Evolutionary conservation across 2,797 vertebrate species (phyloP).

Genomic region (Helostoma temminkii): DNA sequence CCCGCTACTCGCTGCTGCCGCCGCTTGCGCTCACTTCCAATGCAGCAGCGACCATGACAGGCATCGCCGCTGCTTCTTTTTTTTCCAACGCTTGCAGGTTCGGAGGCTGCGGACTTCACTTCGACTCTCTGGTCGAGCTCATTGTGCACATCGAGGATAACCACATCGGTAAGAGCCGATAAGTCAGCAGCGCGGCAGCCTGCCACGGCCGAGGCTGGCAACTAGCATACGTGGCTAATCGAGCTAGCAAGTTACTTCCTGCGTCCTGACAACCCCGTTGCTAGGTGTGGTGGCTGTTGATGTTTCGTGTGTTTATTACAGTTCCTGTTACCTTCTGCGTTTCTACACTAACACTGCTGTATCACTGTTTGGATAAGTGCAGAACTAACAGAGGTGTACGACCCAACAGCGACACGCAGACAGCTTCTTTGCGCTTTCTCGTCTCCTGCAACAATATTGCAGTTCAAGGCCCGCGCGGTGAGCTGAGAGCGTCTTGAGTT

Average conservation of each 20-base stretch:
- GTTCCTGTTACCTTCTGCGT: neutral
- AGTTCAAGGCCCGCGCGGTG: slow-evolving; percentile 43
- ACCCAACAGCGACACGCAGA: neutral
- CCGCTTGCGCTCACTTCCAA: slow-evolving; percentile 82
- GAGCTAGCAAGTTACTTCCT: slow-evolving; percentile 87
- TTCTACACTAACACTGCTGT: neutral
- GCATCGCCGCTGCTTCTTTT: slow-evolving; percentile 98
- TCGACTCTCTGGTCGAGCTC: slow-evolving; percentile 93
- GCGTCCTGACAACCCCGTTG: slow-evolving; percentile 91
- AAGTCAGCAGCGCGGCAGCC: slow-evolving; percentile 50
- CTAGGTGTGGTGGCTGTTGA: slow-evolving; percentile 84
- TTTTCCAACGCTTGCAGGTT: slow-evolving; percentile 97
- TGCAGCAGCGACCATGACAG: slow-evolving; percentile 93
- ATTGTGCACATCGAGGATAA: slow-evolving; percentile 98
- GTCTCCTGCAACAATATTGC: slow-evolving; percentile 32
- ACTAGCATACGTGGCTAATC: slow-evolving; percentile 76
- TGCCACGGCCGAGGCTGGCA: slow-evolving; percentile 68
- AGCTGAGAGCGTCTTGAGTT: slow-evolving; percentile 20
- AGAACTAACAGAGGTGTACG: neutral
- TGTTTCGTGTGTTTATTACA: slow-evolving; percentile 6
- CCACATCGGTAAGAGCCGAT: slow-evolving; percentile 91
- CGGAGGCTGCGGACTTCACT: slow-evolving; percentile 95
- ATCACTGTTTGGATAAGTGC: too few relatives aligned
- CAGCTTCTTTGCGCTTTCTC: neutral
- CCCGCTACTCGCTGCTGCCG: slow-evolving; percentile 77